Conservation (phyloP, 2,113 vertebrate genomes). For the Podarcis cretensis region DNA sequence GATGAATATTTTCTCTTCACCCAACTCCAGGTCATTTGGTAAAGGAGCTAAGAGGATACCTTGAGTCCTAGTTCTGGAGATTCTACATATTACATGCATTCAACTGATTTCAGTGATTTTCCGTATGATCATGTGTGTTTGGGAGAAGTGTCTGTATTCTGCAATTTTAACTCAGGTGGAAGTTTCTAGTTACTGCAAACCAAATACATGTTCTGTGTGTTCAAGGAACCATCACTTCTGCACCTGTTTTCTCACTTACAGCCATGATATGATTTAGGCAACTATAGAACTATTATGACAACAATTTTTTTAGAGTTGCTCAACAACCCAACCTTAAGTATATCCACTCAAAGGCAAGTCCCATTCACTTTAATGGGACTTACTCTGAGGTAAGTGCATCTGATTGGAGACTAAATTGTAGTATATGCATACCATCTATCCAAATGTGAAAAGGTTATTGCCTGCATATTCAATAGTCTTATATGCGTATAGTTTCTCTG, state of each 20-base stretch:
- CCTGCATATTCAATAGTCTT: too few relatives aligned
- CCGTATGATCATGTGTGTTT: neutral
- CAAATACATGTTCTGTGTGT: neutral
- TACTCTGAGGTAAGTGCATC: too few relatives aligned
- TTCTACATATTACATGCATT: neutral
- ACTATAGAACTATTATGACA: too few relatives aligned
- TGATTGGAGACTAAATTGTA: too few relatives aligned
- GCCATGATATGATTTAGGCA: too few relatives aligned
- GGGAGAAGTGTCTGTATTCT: neutral
- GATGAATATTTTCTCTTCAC: neutral
- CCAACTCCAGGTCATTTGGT: neutral
- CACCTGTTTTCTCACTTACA: neutral
- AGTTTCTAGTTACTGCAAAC: neutral
- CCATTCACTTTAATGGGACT: too few relatives aligned
- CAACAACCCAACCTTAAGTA: too few relatives aligned
- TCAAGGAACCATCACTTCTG: neutral
- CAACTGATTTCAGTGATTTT: neutral
- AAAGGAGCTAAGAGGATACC: neutral
- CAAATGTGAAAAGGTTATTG: too few relatives aligned
- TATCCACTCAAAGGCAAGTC: too few relatives aligned
- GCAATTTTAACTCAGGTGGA: neutral
- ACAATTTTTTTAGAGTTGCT: too few relatives aligned
- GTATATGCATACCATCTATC: too few relatives aligned
- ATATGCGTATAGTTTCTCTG: too few relatives aligned
- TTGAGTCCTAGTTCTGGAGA: neutral